Percentiles rank a stretch among this genome's conserved stretches.
Evolutionary conservation across 2,797 vertebrate species (phyloP).

Genomic region (Phataginus tricuspis): DNA sequence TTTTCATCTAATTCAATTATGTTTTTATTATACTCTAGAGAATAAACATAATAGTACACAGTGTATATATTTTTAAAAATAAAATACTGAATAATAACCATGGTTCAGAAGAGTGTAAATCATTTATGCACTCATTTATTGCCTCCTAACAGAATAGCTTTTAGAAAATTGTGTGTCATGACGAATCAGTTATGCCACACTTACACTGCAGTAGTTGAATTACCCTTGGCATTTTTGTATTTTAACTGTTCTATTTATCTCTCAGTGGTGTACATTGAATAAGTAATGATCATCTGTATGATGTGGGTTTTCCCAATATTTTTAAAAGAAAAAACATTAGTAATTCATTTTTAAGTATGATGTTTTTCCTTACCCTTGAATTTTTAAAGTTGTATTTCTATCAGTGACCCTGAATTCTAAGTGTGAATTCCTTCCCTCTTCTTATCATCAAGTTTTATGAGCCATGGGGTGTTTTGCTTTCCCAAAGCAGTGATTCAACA

Average conservation of each 20-base stretch:
- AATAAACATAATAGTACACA: slow-evolving; percentile 85
- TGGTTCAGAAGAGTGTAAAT: slow-evolving; percentile 84
- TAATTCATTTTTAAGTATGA: slow-evolving; percentile 68
- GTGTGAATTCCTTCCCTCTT: slow-evolving; percentile 37
- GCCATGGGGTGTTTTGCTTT: slow-evolving; percentile 24
- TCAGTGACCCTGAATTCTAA: slow-evolving; percentile 61
- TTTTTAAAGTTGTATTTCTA: slow-evolving; percentile 75
- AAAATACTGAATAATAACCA: slow-evolving; percentile 86
- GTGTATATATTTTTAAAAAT: slow-evolving; percentile 84
- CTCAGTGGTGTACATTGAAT: slow-evolving; percentile 70
- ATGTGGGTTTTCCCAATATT: slow-evolving; percentile 75
- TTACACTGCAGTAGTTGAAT: slow-evolving; percentile 78
- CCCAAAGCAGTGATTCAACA: slow-evolving; percentile 74
- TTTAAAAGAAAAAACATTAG: slow-evolving; percentile 74
- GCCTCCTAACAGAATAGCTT: slow-evolving; percentile 84
- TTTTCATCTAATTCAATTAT: slow-evolving; percentile 86
- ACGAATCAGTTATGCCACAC: slow-evolving; percentile 80
- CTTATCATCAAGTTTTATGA: slow-evolving; percentile 69
- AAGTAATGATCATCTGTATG: slow-evolving; percentile 59
- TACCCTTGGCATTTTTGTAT: slow-evolving; percentile 81
- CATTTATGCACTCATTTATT: slow-evolving; percentile 84
- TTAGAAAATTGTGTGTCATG: slow-evolving; percentile 84
- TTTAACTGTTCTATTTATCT: slow-evolving; percentile 77
- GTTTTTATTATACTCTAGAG: slow-evolving; percentile 85
- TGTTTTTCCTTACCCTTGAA: slow-evolving; percentile 70